Percentiles rank a stretch among this genome's conserved stretches.
Evolutionary conservation across 2,797 vertebrate genomes (phyloP).

Genomic region (Hydrophis major): DNA sequence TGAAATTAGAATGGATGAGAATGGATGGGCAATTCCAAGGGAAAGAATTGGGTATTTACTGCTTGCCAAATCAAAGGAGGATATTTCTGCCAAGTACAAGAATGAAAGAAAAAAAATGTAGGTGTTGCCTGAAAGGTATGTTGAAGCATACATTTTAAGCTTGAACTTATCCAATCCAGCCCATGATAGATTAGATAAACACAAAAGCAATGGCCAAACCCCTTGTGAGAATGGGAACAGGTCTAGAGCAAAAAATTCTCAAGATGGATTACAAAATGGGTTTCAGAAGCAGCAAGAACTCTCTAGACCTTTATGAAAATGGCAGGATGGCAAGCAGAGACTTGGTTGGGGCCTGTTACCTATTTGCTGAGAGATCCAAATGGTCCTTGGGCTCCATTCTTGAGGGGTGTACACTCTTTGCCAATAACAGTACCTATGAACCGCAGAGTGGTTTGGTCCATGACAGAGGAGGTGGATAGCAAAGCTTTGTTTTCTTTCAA

Average conservation of each 20-base stretch:
- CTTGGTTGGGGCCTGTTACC: neutral
- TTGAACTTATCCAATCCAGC: neutral
- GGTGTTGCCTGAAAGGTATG: neutral
- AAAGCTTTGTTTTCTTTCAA: conserved; percentile 1
- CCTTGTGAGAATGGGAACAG: neutral
- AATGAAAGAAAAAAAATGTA: neutral
- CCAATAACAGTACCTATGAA: neutral
- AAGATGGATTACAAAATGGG: neutral
- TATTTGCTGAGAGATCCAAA: neutral
- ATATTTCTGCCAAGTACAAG: neutral
- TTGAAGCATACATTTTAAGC: neutral
- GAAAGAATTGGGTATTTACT: neutral
- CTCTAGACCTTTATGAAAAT: neutral
- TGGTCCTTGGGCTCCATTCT: neutral
- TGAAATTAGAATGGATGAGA: neutral
- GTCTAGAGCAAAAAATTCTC: neutral
- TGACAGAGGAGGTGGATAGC: neutral
- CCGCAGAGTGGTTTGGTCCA: neutral
- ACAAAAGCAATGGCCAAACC: neutral
- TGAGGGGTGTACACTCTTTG: neutral
- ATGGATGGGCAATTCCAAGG: neutral
- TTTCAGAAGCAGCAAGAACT: neutral
- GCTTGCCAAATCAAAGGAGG: neutral
- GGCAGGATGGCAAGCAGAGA: neutral
- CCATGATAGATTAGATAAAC: neutral